phyloP scores from a whole-genome alignment of 2,888 invertebrate species.

The Campaea margaritaria region DNA sequence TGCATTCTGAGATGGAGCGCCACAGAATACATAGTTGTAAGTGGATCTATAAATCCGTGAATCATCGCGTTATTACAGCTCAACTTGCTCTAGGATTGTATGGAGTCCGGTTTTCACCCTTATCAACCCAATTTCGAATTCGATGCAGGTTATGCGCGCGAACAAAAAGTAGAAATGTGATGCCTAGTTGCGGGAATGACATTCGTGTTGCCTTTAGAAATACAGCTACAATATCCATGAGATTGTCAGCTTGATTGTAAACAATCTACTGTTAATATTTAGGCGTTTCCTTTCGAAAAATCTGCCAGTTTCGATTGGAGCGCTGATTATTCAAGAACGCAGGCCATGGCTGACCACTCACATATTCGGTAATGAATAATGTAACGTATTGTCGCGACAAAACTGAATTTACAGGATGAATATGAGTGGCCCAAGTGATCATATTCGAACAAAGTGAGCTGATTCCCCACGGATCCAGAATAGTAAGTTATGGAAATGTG shows the following conservation, averaged over 20 bases:
- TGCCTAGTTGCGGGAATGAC: constrained; percentile 1
- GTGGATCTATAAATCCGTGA: constrained; percentile 55
- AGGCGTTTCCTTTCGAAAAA: background rate
- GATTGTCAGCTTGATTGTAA: background rate
- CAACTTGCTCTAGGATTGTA: constrained; percentile 33
- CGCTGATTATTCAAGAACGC: constrained; percentile 45
- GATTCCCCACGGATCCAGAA: constrained; percentile 82
- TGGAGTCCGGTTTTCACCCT: constrained; percentile 30
- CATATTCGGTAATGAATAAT: constrained; percentile 69
- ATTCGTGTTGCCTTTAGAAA: background rate
- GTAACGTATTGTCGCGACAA: constrained; percentile 61
- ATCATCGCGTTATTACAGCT: constrained; percentile 45
- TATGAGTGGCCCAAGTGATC: constrained; percentile 72
- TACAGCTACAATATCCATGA: background rate
- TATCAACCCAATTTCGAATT: constrained; percentile 8
- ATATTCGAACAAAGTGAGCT: constrained; percentile 78
- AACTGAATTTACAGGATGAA: constrained; percentile 70
- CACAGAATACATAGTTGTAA: constrained; percentile 24
- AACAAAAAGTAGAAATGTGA: background rate
- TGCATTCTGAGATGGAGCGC: constrained; percentile 51
- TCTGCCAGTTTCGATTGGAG: constrained; percentile 23
- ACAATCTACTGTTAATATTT: background rate
- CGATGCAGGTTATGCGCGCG: no score
- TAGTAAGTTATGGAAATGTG: constrained; percentile 85
- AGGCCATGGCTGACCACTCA: constrained; percentile 52